phyloP scores from a whole-genome alignment of 2,797 vertebrate species.

The Perodicticus potto region DNA sequence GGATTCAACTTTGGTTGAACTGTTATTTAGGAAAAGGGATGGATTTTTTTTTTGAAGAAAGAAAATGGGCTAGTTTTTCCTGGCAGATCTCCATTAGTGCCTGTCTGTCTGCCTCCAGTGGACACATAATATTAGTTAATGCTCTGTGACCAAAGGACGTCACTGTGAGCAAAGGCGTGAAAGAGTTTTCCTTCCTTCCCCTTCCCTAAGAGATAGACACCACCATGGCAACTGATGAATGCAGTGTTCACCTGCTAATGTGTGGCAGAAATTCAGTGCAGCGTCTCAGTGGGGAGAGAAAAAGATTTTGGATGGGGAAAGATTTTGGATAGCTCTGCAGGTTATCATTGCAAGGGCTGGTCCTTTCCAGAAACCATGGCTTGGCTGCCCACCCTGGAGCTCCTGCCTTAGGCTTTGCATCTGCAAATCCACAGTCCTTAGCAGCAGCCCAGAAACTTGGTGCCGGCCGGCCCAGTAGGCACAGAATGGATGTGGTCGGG shows the following conservation, averaged over 20 bases:
- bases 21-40: slow-evolving; percentile 77
- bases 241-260: slow-evolving; percentile 73
- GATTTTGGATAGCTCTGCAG: slow-evolving; percentile 30
- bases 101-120: slow-evolving; percentile 75
- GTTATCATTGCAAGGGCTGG: background rate
- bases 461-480: background rate
- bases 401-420: background rate
- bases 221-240: slow-evolving; percentile 78
- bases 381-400: background rate
- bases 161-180: slow-evolving; percentile 78
- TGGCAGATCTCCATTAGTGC: slow-evolving; percentile 74
- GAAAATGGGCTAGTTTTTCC: slow-evolving; percentile 74
- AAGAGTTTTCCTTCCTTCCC: slow-evolving; percentile 74
- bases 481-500: slow-evolving; percentile 3
- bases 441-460: background rate
- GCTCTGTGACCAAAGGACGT: slow-evolving; percentile 66
- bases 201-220: slow-evolving; percentile 66
- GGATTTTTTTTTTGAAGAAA: slow-evolving; percentile 54
- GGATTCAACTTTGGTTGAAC: slow-evolving; percentile 71
- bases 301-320: background rate
- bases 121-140: slow-evolving; percentile 78
- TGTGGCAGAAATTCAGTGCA: slow-evolving; percentile 11
- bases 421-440: background rate
- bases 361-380: background rate
- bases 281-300: slow-evolving; percentile 29